phyloP scores from a whole-genome alignment of 2,888 invertebrate genomes.

The Ditula angustiorana region DNA sequence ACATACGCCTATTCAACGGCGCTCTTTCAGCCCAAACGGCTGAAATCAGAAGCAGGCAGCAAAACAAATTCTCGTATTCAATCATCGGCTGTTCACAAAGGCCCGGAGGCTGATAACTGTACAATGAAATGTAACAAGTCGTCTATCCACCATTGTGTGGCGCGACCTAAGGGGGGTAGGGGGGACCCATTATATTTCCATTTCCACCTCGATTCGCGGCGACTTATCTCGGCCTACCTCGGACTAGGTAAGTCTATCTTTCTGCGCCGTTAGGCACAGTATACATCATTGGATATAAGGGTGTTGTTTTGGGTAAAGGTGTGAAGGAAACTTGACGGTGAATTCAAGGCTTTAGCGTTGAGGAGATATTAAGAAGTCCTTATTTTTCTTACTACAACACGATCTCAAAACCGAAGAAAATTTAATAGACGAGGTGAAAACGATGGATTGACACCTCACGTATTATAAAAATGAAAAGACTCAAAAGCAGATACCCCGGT shows the following conservation, averaged over 20 bases:
- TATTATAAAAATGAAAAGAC: too few relatives aligned
- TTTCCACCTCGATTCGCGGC: slow-evolving; percentile 83
- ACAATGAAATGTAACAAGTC: slow-evolving; percentile 86
- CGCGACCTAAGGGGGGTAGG: slow-evolving; percentile 47
- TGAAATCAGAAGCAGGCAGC: slow-evolving; percentile 81
- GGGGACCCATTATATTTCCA: slow-evolving; percentile 82
- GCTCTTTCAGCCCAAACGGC: slow-evolving; percentile 76
- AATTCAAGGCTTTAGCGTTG: neutral
- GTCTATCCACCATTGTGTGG: slow-evolving; percentile 82
- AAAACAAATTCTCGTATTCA: slow-evolving; percentile 85
- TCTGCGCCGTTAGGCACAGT: slow-evolving; percentile 80
- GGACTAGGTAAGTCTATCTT: slow-evolving; percentile 83
- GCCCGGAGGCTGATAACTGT: slow-evolving; percentile 83
- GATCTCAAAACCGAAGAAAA: neutral
- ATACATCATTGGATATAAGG: slow-evolving; percentile 66
- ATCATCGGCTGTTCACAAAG: slow-evolving; percentile 83
- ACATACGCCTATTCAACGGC: slow-evolving; percentile 45
- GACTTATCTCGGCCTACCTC: slow-evolving; percentile 83
- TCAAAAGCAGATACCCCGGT: too few relatives aligned
- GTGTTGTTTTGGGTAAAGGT: slow-evolving; percentile 53
- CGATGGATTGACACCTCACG: too few relatives aligned
- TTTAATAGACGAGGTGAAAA: too few relatives aligned
- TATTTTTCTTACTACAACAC: neutral
- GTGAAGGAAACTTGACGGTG: slow-evolving; percentile 32
- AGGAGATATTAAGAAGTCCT: neutral